A percentile compares a stretch with the other conserved stretches of the same genome.
phyloP scores from a whole-genome alignment of 2,888 invertebrate species.

The Chydorus sphaericus region DNA sequence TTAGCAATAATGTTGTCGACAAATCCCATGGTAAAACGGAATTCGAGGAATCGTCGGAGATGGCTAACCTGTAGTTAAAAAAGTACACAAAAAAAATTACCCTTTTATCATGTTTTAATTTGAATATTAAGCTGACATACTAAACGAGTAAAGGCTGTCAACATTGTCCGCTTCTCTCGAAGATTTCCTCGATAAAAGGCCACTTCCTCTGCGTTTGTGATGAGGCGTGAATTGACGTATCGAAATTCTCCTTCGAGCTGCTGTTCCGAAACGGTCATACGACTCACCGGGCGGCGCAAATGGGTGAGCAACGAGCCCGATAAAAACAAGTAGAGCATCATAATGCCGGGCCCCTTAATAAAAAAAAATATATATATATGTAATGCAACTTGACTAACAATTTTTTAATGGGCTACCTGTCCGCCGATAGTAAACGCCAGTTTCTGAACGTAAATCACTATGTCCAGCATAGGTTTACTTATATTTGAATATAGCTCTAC shows the following conservation, averaged over 20 bases:
- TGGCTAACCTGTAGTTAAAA: conserved; percentile 49
- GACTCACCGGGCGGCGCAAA: conserved; percentile 70
- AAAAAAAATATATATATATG: conserved; percentile 14
- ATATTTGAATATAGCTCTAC: conserved; percentile 93
- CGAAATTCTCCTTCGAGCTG: conserved; percentile 96
- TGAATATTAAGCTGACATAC: conserved; percentile 22
- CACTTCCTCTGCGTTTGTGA: conserved; percentile 93
- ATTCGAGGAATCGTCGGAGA: conserved; percentile 71
- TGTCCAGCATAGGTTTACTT: conserved; percentile 88
- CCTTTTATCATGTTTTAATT: background rate
- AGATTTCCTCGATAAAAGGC: conserved; percentile 45
- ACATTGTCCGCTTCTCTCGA: conserved; percentile 71
- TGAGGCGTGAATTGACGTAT: conserved; percentile 87
- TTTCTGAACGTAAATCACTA: conserved; percentile 81
- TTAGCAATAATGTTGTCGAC: conserved; percentile 93
- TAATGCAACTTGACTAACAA: background rate
- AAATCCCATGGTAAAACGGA: conserved; percentile 81
- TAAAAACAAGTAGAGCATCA: conserved; percentile 72
- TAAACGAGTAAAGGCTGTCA: conserved; percentile 78
- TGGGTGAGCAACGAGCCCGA: conserved; percentile 78
- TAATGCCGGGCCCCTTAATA: conserved; percentile 67
- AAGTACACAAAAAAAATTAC: background rate
- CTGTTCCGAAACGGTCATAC: conserved; percentile 85
- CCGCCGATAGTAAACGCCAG: conserved; percentile 73
- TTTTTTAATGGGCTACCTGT: conserved; percentile 34